Conservation (phyloP, 2,888 invertebrate species). For the Andrena haemorrhoa region DNA sequence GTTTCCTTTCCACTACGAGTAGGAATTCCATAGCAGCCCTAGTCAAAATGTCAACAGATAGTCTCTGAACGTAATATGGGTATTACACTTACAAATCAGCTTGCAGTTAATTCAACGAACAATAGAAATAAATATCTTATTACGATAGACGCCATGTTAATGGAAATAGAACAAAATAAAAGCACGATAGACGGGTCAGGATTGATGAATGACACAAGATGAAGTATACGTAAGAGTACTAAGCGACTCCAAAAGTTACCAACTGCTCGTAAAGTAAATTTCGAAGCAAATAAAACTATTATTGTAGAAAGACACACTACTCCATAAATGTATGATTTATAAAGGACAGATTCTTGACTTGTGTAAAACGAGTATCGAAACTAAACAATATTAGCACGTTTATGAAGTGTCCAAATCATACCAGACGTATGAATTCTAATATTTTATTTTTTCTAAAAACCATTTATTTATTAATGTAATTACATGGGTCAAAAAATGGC, state of each 20-base stretch:
- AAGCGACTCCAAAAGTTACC: constrained; percentile 24
- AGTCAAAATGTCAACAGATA: too few relatives aligned
- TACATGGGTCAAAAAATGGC: too few relatives aligned
- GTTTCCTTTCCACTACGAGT: too few relatives aligned
- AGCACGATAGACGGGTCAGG: constrained; percentile 7
- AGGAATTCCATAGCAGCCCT: too few relatives aligned
- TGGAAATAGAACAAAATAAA: constrained; percentile 16
- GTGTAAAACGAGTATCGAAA: too few relatives aligned
- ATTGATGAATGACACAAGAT: constrained; percentile 22
- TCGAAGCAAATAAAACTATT: neutral
- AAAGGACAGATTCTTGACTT: too few relatives aligned
- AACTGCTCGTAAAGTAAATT: neutral
- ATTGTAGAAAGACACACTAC: neutral
- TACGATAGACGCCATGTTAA: neutral
- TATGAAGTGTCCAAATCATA: neutral
- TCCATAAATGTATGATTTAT: neutral
- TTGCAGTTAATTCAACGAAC: neutral
- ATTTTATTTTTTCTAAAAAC: neutral
- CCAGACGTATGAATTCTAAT: neutral
- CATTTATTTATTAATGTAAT: neutral
- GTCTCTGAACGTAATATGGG: neutral
- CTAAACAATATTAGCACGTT: neutral
- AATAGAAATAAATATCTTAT: constrained; percentile 10
- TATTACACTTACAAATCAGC: neutral
- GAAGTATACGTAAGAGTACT: neutral